These are phyloP conservation scores for Atherinosoma microstoma DNA, from an alignment of 2,797 vertebrate genomes.

Conservation along the genomic window DNA sequence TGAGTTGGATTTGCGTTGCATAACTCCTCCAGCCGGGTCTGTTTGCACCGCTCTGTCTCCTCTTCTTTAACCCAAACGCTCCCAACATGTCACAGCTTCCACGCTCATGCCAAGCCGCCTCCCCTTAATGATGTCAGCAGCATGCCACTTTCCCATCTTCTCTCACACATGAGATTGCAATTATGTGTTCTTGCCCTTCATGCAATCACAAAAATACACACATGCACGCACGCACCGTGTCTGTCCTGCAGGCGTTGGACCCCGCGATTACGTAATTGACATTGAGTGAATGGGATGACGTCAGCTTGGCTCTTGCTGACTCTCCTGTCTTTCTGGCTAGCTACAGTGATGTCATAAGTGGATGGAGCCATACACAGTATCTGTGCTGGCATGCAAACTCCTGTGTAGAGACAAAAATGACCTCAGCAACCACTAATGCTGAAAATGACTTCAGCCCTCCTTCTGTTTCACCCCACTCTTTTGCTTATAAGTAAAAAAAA, in stretches of 20 bases:
- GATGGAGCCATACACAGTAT: conserved; percentile 56
- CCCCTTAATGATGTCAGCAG: conserved; percentile 72
- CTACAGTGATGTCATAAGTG: conserved; percentile 80
- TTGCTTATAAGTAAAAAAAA: conserved; percentile 30
- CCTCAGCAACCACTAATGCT: conserved; percentile 64
- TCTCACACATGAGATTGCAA: conserved; percentile 75
- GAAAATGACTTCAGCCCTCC: conserved; percentile 55
- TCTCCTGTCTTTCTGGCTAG: conserved; percentile 68
- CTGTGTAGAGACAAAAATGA: conserved; percentile 54
- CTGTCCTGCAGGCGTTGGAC: conserved; percentile 69
- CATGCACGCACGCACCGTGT: conserved; percentile 31
- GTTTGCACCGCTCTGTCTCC: conserved; percentile 46
- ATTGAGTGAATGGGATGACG: conserved; percentile 80
- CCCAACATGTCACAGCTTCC: conserved; percentile 53
- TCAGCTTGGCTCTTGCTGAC: conserved; percentile 68
- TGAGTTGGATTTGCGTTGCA: conserved; percentile 64
- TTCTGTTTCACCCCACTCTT: not conserved
- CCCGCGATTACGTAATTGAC: conserved; percentile 78
- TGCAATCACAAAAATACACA: conserved; percentile 31
- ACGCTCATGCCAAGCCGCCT: conserved; percentile 47
- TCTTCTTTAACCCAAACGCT: conserved; percentile 56
- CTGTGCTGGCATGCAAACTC: conserved; percentile 28
- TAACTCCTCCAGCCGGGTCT: conserved; percentile 63
- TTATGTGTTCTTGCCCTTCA: conserved; percentile 65
- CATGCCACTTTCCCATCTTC: conserved; percentile 57